phyloP scores from a whole-genome alignment of 35 echinoderm and acorn worm genomes.

The Nesometra sesokonis region DNA sequence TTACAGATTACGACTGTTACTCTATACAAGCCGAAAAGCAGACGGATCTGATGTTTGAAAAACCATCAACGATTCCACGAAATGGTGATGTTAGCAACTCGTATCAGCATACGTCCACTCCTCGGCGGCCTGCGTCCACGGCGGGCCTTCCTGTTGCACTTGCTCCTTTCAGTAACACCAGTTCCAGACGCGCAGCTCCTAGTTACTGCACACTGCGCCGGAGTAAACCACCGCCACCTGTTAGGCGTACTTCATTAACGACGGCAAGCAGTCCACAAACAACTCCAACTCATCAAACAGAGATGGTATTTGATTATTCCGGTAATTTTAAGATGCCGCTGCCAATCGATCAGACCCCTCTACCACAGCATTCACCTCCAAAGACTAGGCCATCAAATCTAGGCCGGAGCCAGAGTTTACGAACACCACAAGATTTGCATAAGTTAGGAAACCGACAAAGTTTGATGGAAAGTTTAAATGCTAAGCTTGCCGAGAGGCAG shows the following conservation, averaged over 20 bases:
- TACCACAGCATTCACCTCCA: neutral
- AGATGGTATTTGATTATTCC: conserved; percentile 20
- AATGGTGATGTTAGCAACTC: conserved; percentile 12
- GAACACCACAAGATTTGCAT: conserved; percentile 30
- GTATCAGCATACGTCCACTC: conserved; percentile 1
- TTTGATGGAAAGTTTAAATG: conserved; percentile 70
- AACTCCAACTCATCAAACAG: neutral
- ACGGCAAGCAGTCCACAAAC: neutral
- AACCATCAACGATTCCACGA: conserved; percentile 11
- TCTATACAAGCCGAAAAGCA: conserved; percentile 1
- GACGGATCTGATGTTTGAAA: neutral
- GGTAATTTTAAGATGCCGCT: conserved; percentile 54
- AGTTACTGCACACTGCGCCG: conserved; percentile 51
- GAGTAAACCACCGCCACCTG: conserved; percentile 65
- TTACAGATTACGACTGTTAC: conserved; percentile 7
- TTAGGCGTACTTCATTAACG: conserved; percentile 21
- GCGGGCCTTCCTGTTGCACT: neutral
- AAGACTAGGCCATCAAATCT: conserved; percentile 22
- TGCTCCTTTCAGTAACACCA: neutral
- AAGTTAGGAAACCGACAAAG: conserved; percentile 8
- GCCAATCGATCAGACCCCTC: neutral
- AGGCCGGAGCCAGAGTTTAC: conserved; percentile 49
- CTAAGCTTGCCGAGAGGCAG: conserved; percentile 55
- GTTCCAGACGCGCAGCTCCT: neutral
- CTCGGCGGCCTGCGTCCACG: neutral